Percentiles rank a stretch among this genome's conserved stretches.
Conservation (phyloP, 2,888 invertebrate species). For the Sarcophaga variegata region DNA sequence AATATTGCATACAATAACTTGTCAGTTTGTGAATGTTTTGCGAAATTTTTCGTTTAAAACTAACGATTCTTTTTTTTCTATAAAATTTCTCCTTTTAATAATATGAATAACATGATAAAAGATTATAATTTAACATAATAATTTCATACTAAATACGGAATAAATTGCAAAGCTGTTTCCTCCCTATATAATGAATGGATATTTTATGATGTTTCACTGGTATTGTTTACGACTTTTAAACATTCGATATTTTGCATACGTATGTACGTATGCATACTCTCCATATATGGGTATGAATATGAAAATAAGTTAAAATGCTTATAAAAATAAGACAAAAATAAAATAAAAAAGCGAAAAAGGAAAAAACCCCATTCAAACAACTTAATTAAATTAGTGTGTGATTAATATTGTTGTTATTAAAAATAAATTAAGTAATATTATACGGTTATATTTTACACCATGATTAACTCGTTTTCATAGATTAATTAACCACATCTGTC, state of each 20-base stretch:
- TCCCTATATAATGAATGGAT: background rate
- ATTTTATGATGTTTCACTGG: background rate
- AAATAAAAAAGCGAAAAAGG: too few relatives aligned
- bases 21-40: too few relatives aligned
- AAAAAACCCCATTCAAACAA: background rate
- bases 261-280: background rate
- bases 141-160: background rate
- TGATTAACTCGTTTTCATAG: slow-evolving; percentile 56
- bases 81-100: too few relatives aligned
- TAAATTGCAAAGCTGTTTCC: background rate
- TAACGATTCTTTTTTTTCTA: too few relatives aligned
- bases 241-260: background rate
- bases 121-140: background rate
- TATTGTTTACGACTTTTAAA: background rate
- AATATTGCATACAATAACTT: too few relatives aligned
- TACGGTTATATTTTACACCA: slow-evolving; percentile 18
- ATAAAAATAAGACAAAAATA: background rate
- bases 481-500: slow-evolving; percentile 60
- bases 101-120: too few relatives aligned
- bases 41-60: too few relatives aligned
- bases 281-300: background rate
- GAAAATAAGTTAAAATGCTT: background rate
- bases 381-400: slow-evolving; percentile 19
- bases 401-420: slow-evolving; percentile 40
- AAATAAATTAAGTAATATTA: slow-evolving; percentile 40